These are phyloP conservation scores for Phocoena sinus DNA, from an alignment of 2,113 vertebrate genomes.

Conservation along the genomic window DNA sequence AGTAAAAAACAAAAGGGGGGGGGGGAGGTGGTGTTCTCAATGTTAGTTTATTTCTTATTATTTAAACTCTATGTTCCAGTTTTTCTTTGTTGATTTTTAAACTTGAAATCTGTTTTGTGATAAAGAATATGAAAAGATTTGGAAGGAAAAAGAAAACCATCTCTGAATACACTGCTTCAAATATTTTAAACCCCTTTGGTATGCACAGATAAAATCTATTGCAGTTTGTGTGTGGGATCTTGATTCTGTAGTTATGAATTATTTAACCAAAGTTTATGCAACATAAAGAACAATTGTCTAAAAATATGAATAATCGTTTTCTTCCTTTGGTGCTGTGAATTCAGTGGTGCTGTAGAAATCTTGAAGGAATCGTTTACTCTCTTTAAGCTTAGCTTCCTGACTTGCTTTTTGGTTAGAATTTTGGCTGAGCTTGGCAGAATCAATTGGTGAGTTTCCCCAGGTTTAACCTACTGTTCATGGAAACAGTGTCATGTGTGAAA, in stretches of 20 bases:
- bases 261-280: constrained; percentile 45
- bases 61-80: neutral
- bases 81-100: constrained; percentile 21
- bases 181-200: constrained; percentile 28
- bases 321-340: neutral
- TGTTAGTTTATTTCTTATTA: neutral
- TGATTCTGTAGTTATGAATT: constrained; percentile 43
- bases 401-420: neutral
- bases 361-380: neutral
- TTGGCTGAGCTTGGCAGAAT: neutral
- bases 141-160: neutral
- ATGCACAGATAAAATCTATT: constrained; percentile 30
- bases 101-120: neutral
- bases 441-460: neutral
- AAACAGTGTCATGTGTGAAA: neutral
- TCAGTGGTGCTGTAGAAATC: neutral
- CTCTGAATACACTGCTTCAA: neutral
- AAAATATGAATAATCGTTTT: neutral
- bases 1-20: neutral
- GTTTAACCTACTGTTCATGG: neutral
- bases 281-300: constrained; percentile 55
- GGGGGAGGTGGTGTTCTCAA: neutral
- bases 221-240: constrained; percentile 25
- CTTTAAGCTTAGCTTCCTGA: neutral
- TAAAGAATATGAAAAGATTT: neutral